Conservation (phyloP, 92 coral and sea anemone genomes). For the Meandrina meandrites region DNA sequence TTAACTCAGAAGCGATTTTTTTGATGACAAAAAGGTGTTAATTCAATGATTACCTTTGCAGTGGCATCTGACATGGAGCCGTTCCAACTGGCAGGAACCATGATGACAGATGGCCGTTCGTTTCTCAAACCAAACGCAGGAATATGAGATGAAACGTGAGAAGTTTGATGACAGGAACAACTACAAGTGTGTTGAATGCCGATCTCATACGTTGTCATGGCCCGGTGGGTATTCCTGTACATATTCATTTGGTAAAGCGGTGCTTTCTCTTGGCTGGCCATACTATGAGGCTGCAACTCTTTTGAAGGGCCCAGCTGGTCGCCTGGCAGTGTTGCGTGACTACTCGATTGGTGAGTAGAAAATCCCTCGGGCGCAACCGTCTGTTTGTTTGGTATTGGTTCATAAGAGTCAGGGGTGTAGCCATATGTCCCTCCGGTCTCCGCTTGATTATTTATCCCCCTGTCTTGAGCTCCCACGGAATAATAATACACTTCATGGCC, state of each 20-base stretch:
- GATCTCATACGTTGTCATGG: slow-evolving; percentile 27
- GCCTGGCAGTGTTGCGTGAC: slow-evolving; percentile 18
- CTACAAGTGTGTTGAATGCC: slow-evolving; percentile 16
- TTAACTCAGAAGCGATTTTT: neutral
- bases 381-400: slow-evolving; percentile 1
- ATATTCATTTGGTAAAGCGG: neutral
- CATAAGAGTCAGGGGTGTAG: neutral
- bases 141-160: neutral
- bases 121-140: slow-evolving; percentile 30
- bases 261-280: neutral
- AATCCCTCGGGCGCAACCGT: slow-evolving; percentile 7
- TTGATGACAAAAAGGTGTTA: neutral
- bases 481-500: slow-evolving; percentile 16
- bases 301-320: slow-evolving; percentile 4
- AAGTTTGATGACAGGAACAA: slow-evolving; percentile 22
- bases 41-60: slow-evolving; percentile 9
- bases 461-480: neutral
- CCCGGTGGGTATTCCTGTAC: slow-evolving; percentile 23
- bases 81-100: slow-evolving; percentile 30
- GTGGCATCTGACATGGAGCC: neutral
- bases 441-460: neutral
- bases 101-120: slow-evolving; percentile 43
- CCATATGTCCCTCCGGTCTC: neutral
- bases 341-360: slow-evolving; percentile 4
- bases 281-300: slow-evolving; percentile 1